Percentiles rank a stretch among this genome's conserved stretches.
Evolutionary conservation across 2,888 invertebrate species (phyloP).

Genomic region (Ceraclea dissimilis): DNA sequence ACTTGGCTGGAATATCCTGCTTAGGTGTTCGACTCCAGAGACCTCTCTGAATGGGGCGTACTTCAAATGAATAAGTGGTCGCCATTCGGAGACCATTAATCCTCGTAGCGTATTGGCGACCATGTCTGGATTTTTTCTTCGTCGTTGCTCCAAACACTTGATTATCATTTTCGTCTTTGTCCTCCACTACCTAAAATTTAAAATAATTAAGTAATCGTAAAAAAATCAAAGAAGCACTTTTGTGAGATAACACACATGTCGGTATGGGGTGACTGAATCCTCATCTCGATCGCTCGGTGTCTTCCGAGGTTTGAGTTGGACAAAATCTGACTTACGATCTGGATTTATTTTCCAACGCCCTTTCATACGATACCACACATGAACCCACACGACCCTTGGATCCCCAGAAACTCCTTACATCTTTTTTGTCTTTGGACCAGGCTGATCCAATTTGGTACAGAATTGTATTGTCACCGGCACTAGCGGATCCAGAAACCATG

Average conservation of each 20-base stretch:
- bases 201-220: background rate
- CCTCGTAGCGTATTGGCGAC: constrained; percentile 48
- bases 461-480: background rate
- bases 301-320: no score
- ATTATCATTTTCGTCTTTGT: constrained; percentile 27
- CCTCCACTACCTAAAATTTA: constrained; percentile 31
- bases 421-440: no score
- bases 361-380: no score
- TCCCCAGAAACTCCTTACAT: no score
- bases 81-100: constrained; percentile 71
- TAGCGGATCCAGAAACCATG: no score
- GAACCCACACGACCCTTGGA: no score
- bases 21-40: constrained; percentile 37
- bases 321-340: no score
- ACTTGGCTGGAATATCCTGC: constrained; percentile 53
- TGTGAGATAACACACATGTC: no score
- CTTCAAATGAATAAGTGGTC: constrained; percentile 74
- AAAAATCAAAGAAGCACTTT: no score
- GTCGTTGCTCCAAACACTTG: constrained; percentile 15
- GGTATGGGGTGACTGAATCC: no score
- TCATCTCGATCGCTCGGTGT: no score
- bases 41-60: constrained; percentile 49
- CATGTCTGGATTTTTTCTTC: constrained; percentile 32
- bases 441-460: background rate
- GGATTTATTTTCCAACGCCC: no score